Base-by-base conservation (phyloP, 1,140 invertebrate genomes). In the Aphaenogaster floridana region DNA sequence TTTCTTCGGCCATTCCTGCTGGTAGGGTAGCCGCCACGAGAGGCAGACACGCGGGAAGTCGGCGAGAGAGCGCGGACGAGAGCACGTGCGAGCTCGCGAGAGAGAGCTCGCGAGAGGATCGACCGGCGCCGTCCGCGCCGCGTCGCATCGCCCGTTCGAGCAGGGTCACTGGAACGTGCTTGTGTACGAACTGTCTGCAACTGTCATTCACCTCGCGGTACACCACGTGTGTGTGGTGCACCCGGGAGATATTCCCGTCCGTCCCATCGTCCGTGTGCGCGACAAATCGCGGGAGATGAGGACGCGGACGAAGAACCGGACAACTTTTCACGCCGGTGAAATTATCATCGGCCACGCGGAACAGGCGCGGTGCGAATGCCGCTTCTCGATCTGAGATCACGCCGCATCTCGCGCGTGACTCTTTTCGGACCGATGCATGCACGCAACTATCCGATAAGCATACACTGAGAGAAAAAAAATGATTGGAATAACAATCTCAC, bases 151-250 rank as follows among this genome's bases (percentile, higher is more conserved):
- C 88, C 85, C 84, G 78, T 83, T 81, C 57, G 78, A 76, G 86
- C 89, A 92, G 92, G 91, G 93, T 92, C 91, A 92, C 85, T 91
- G 83, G 92, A 91, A 92, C 91, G 88, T 91, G 86, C 63, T 87
- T 91, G 87, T 91, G 87, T 86, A 91, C 88, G 78, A 87, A 86
- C 88, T 91, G 90, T 91, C 90, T 90, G 90, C 90, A 89, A 91
- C 90, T 91, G 90, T 91, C 90, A 91, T 91, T 91, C 87, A 91
- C 89, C 90, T 91, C 80, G 78, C 68, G 86, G 71, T 66, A 34
- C 36, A 72, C 83, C 71, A 59, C 88, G 81, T 52, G 78, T 71
- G 78, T 68, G 76, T 42, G 28, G 52, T 48, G 48, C n/a, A 57
- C 59, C 71, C 7, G 17, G 21, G 48, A 52, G 59, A 89, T 78